Evolutionary conservation across 1,140 invertebrate genomes (phyloP).

Genomic region (Anastrepha ludens): DNA sequence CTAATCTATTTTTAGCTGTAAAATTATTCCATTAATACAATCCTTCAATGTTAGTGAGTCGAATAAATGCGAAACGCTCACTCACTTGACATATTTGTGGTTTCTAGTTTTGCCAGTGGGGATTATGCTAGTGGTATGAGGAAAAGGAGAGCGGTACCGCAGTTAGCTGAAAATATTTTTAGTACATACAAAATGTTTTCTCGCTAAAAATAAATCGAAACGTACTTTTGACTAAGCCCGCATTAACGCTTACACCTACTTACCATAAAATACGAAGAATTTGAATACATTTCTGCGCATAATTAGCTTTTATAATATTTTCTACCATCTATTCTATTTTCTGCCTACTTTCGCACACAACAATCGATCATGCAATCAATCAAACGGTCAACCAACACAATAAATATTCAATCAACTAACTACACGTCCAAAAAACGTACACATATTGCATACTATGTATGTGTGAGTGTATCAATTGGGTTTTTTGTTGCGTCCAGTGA

Average conservation of each 20-base stretch:
- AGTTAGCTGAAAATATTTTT: neutral
- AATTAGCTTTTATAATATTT: neutral
- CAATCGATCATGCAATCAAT: neutral
- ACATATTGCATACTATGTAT: neutral
- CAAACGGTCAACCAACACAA: neutral
- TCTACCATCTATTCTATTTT: conserved; percentile 26
- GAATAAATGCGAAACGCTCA: too few relatives aligned
- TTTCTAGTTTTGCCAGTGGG: too few relatives aligned
- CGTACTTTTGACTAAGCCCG: neutral
- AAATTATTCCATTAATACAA: neutral
- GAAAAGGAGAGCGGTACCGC: too few relatives aligned
- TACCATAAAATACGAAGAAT: neutral
- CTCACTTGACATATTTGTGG: too few relatives aligned
- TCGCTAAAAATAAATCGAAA: neutral
- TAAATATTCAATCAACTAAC: conserved; percentile 7
- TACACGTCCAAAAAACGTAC: neutral
- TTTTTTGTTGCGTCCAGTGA: conserved; percentile 57
- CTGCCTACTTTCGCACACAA: conserved; percentile 13
- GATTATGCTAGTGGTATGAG: too few relatives aligned
- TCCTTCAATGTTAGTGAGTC: too few relatives aligned
- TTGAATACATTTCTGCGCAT: neutral
- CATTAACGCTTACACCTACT: neutral
- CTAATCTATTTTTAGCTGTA: neutral
- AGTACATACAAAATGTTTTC: neutral
- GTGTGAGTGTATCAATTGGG: too few relatives aligned